Evolutionary conservation across 2,797 vertebrate species (phyloP).

Genomic region (Dendrocincla fuliginosa): DNA sequence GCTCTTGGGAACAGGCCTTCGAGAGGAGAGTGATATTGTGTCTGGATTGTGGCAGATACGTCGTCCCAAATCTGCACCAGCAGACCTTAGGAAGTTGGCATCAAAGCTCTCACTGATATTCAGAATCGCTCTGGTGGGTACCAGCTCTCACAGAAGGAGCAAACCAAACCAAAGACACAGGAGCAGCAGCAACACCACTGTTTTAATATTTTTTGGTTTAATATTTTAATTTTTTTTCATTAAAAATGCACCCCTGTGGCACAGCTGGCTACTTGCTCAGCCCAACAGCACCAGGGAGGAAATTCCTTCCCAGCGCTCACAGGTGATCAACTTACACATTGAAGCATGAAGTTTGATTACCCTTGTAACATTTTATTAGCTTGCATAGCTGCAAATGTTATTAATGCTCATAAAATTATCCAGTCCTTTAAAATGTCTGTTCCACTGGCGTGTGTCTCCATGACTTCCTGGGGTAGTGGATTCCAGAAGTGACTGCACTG

Average conservation of each 20-base stretch:
- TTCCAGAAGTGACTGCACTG: constrained; percentile 9
- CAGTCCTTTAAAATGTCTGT: constrained; percentile 63
- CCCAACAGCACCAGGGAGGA: constrained; percentile 22
- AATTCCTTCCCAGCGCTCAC: constrained; percentile 56
- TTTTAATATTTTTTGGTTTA: background rate
- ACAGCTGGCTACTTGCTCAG: constrained; percentile 46
- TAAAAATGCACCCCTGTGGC: background rate
- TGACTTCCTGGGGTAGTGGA: constrained; percentile 42
- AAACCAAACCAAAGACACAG: background rate
- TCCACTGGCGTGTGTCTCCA: constrained; percentile 33
- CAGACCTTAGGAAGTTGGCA: background rate
- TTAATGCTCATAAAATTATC: constrained; percentile 71
- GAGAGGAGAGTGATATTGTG: background rate
- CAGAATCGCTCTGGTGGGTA: background rate
- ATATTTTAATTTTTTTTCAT: background rate
- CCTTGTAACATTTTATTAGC: constrained; percentile 71
- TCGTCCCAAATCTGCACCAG: background rate
- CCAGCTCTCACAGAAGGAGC: background rate
- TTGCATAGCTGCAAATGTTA: constrained; percentile 72
- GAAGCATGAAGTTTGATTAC: constrained; percentile 70
- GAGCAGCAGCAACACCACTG: background rate
- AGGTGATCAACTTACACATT: constrained; percentile 64
- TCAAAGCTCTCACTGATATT: background rate
- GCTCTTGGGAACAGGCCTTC: background rate
- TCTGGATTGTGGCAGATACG: rapidly evolving